Conservation (phyloP, 2,888 invertebrate genomes). For the Drosophila koepferae region DNA sequence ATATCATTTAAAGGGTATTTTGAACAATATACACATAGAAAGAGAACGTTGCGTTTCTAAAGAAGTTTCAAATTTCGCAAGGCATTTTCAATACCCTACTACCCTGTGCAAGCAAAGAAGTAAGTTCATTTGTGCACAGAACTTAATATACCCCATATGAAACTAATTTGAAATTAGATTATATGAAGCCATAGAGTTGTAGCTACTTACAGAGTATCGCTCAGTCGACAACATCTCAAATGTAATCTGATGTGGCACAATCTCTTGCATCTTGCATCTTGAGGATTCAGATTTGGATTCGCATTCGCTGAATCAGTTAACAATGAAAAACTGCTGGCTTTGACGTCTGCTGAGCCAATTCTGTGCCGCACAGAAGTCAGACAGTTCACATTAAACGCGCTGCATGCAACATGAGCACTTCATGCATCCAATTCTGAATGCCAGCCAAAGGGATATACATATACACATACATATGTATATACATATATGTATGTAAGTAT, state of each 20-base stretch:
- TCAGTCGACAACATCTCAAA: not conserved
- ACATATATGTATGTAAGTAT: not conserved
- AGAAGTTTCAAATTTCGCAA: conserved; percentile 1
- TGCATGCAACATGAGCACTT: conserved; percentile 36
- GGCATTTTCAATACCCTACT: not conserved
- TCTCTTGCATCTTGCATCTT: conserved; percentile 39
- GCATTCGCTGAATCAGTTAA: conserved; percentile 43
- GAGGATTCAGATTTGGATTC: conserved; percentile 26
- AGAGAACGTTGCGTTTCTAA: conserved; percentile 1
- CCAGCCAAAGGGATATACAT: conserved; percentile 21
- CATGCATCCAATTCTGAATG: conserved; percentile 15
- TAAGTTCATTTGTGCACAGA: too few species aligned
- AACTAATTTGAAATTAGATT: not conserved
- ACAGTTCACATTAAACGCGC: conserved; percentile 23
- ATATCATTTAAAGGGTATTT: too few species aligned
- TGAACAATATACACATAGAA: not conserved
- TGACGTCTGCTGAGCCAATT: conserved; percentile 43
- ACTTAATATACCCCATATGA: not conserved
- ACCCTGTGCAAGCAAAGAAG: not conserved
- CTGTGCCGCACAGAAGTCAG: conserved; percentile 8
- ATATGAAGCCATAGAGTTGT: not conserved
- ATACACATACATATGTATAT: not conserved
- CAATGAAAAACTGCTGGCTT: conserved; percentile 32
- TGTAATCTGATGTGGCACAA: conserved; percentile 61
- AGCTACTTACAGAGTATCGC: not conserved